These are phyloP conservation scores for Oscheius sp. DNA, from an alignment of 2,888 invertebrate genomes.

Conservation along the genomic window DNA sequence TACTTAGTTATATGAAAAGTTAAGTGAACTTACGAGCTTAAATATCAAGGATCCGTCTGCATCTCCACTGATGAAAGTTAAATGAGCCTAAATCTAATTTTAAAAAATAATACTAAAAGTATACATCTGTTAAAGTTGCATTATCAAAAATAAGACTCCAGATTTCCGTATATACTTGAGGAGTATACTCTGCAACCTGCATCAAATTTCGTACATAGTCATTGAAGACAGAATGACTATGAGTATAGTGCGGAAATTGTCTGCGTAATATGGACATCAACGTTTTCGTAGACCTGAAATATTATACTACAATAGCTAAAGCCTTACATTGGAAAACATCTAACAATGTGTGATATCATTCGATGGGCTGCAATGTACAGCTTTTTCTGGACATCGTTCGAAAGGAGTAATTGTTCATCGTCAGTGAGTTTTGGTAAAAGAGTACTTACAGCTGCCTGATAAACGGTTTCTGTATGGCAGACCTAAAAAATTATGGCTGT, in stretches of 20 bases:
- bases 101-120: constrained; percentile 16
- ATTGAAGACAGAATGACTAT: constrained; percentile 15
- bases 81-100: background rate
- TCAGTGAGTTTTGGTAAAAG: constrained; percentile 29
- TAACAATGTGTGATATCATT: constrained; percentile 40
- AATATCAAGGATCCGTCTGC: background rate
- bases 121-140: constrained; percentile 50
- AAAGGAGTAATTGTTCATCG: background rate
- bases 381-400: background rate
- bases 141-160: constrained; percentile 51
- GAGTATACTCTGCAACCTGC: constrained; percentile 43
- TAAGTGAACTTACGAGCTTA: background rate
- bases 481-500: constrained; percentile 17
- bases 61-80: background rate
- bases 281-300: constrained; percentile 41
- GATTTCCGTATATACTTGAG: constrained; percentile 41
- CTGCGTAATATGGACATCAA: constrained; percentile 31
- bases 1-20: constrained; percentile 7
- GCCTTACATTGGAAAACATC: constrained; percentile 48
- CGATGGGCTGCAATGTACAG: constrained; percentile 32
- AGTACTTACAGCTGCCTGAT: constrained; percentile 21
- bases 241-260: constrained; percentile 38
- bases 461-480: constrained; percentile 40
- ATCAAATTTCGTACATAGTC: constrained; percentile 44
- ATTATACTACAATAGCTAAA: background rate